Evolutionary conservation across 1,140 invertebrate genomes (phyloP), one percentile per base, ranked within the genome.

Genomic region (Sesamia nonagrioides): DNA sequence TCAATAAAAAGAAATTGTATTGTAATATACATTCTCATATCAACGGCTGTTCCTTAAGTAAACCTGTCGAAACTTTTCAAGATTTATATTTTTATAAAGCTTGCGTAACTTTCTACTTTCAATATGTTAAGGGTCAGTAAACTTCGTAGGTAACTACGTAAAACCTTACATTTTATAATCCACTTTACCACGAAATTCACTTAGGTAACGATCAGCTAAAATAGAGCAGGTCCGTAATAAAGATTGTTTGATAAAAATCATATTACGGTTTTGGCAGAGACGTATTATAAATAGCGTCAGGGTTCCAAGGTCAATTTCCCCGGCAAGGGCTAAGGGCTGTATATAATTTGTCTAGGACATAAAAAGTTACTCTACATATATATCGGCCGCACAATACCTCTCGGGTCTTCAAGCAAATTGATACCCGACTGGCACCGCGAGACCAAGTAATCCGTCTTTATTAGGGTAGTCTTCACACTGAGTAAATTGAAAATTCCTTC

Each of bases 401-500:
- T 61, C 42, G 48, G 42, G 79, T 78, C 72, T 75, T 72, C 50
- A 50, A 79, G 76, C 79, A 88, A 88, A 84, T 82, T 86, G 84
- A 84, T 82, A 84, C 74, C 73, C 68, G 78, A 78, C 78, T 72
- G 78, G 58, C 54, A 77, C 68, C 77, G 71, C 80, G 48, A 85
- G 84, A 80, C 80, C 78, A 82, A 81, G 88, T 88, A 90, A 94
- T 94, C 87, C 88, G 84, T 93, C 91, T 93, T 90, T 92, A 93
- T 93, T 94, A 90, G 82, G 78, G 58, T 81, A 86, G 86, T 88
- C 85, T 89, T 86, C 86, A 84, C 86, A 76, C 56, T 77, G 78
- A 86, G 89, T 91, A 94, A 94, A 94, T 94, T 94, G 92, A 94
- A 94, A 94, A 93, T 88, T 90, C 89, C 80, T 86, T 84, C 89